Evolutionary conservation across 2,797 vertebrate genomes (phyloP).

Genomic region (Amphiprion clarkii): DNA sequence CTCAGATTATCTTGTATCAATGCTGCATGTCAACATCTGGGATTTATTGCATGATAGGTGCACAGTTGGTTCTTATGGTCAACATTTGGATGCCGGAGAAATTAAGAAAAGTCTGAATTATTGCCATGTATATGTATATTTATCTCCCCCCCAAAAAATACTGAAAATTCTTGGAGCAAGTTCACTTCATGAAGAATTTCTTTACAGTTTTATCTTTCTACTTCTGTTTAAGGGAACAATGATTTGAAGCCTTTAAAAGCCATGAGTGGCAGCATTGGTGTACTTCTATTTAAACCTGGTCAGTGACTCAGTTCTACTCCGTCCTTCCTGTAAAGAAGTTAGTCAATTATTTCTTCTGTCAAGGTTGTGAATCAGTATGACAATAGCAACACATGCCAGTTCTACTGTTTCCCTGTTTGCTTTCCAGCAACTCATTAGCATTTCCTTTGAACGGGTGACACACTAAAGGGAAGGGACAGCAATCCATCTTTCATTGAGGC

Average conservation of each 20-base stretch:
- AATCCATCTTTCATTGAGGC: constrained; percentile 46
- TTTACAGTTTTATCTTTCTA: not conserved
- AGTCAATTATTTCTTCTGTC: constrained; percentile 51
- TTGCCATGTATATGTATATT: too few relatives aligned
- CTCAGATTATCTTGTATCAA: too few relatives aligned
- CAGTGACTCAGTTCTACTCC: constrained; percentile 31
- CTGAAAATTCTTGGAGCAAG: too few relatives aligned
- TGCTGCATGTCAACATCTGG: too few relatives aligned
- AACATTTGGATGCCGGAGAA: too few relatives aligned
- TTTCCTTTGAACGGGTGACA: constrained; percentile 48
- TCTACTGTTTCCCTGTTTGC: constrained; percentile 29
- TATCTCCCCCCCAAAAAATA: too few relatives aligned
- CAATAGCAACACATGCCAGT: constrained; percentile 37
- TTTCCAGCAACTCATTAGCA: constrained; percentile 58
- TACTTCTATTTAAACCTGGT: not conserved
- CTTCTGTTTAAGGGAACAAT: not conserved
- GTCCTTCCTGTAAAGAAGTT: constrained; percentile 38
- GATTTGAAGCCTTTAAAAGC: not conserved
- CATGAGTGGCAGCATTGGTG: not conserved
- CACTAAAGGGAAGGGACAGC: constrained; percentile 49
- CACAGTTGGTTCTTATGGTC: too few relatives aligned
- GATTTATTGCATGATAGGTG: too few relatives aligned
- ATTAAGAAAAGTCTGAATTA: too few relatives aligned
- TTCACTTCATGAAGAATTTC: not conserved
- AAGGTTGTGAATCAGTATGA: constrained; percentile 48